Conservation (phyloP, 2,888 invertebrate species). For the Arrhopalites spinosus region DNA sequence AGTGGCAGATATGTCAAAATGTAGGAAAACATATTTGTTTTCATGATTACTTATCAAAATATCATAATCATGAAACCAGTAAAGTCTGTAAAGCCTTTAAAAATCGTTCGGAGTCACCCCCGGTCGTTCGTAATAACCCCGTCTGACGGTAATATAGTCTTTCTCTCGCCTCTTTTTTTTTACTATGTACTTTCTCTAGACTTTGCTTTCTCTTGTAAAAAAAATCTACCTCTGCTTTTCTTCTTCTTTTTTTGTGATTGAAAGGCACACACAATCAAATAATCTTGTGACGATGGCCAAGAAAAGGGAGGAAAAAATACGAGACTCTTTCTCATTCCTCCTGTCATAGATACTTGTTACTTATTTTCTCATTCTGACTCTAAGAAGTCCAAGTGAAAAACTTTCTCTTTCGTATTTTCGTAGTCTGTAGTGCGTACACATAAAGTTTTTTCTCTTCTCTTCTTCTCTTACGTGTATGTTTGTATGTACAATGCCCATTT, state of each 20-base stretch:
- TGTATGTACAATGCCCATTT: background rate
- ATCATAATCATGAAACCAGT: too few species aligned
- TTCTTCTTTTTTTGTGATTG: background rate
- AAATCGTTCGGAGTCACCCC: too few species aligned
- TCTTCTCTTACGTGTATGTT: background rate
- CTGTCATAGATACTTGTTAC: background rate
- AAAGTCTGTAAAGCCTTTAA: too few species aligned
- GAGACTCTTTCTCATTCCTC: background rate
- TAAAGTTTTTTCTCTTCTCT: background rate
- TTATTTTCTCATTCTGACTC: background rate
- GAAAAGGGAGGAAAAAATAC: background rate
- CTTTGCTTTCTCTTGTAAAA: background rate
- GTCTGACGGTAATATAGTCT: too few species aligned
- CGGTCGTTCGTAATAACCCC: too few species aligned
- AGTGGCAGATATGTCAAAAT: too few species aligned
- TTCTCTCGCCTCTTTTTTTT: background rate
- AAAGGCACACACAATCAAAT: constrained; percentile 13
- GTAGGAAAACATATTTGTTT: too few species aligned
- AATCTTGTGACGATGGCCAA: constrained; percentile 9
- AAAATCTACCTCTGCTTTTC: background rate
- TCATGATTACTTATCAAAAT: too few species aligned
- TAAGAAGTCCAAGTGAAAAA: background rate
- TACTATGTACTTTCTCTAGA: background rate
- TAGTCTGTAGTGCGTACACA: background rate
- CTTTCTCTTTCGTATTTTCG: background rate